These are phyloP conservation scores for Rallus crepitans DNA, from an alignment of 2,797 vertebrate species.

Conservation along the genomic window DNA sequence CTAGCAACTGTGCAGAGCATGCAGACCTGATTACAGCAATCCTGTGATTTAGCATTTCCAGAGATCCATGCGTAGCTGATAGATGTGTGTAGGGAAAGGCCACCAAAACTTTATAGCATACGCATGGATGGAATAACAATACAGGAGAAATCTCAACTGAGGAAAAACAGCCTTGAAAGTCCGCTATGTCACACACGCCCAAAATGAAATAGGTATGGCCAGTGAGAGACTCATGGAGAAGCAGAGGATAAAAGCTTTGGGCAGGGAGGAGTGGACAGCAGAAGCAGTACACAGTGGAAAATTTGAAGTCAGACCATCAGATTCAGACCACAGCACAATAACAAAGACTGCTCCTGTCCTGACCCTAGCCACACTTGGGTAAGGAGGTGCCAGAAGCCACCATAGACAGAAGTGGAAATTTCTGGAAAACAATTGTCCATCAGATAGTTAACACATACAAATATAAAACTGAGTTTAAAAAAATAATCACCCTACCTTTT, in stretches of 20 bases:
- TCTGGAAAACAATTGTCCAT: not conserved
- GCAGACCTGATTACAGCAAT: slow-evolving; percentile 21
- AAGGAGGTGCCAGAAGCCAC: not conserved
- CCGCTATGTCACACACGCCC: not conserved
- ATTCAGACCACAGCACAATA: not conserved
- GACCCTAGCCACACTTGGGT: not conserved
- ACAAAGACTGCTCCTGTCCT: not conserved
- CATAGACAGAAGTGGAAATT: not conserved
- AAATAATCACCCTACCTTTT: not conserved
- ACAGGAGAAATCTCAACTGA: not conserved
- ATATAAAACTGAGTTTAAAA: not conserved
- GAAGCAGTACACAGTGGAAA: not conserved
- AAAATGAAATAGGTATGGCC: not conserved
- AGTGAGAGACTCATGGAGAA: not conserved
- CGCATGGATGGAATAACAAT: not conserved
- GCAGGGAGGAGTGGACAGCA: not conserved
- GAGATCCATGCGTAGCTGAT: slow-evolving; percentile 10
- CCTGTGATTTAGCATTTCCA: slow-evolving; percentile 48
- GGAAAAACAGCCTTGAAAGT: slow-evolving; percentile 39
- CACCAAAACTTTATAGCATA: not conserved
- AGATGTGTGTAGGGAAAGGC: not conserved
- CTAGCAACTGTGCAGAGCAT: not conserved
- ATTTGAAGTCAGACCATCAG: not conserved
- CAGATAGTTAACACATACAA: not conserved
- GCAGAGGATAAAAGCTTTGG: not conserved